Evolutionary conservation across 2,888 invertebrate genomes (phyloP), one percentile per base, ranked within the genome.

Genomic region (Empis livida): DNA sequence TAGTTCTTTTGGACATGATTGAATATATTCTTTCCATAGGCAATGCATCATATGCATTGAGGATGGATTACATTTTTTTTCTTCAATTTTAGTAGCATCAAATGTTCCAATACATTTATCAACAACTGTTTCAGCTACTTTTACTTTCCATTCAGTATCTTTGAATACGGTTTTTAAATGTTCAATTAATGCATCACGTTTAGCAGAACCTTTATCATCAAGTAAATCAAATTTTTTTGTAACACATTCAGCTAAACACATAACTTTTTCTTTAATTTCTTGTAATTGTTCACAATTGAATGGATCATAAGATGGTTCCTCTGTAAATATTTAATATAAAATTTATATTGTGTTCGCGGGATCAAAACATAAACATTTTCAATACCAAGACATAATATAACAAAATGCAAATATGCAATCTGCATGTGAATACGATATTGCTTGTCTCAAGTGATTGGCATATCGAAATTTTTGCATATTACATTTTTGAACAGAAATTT

Each of bases 211-310:
- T 11, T 46, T 46, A 6, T 54, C 57, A 15, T 27, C 55, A 2
- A 58, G 6, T 6, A 55, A 10, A 15, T 55, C 49, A 10, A 56
- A 47, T 27, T 53, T 54, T 40, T 55, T 56, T 6, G 53, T 52
- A 14, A 60, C 43, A 37, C 61, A 61, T 49, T 60, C 58, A 10
- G 50, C 48, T 8, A 55, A 49, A 49, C 60, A 61, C 8, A 54
- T 50, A 17, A 56, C 52, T 40, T 57, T 48, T 16, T 55, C 49
- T 44, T 57, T 60, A 8, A 58, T 39, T 16, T 49, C 45, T 38
- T 51, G 44, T 53, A 59, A 54, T 38, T 55, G 50, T 11, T 54
- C 52, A 38, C 59, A 59, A 38, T 58, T 49, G 43, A 59, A 57
- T 11, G 58, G 58, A 54, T 60, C 56, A n/a, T 54, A 55, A 35